A percentile compares a stretch with the other conserved stretches of the same genome.
phyloP scores from a whole-genome alignment of 2,113 vertebrate species.

The Catharus minimus region DNA sequence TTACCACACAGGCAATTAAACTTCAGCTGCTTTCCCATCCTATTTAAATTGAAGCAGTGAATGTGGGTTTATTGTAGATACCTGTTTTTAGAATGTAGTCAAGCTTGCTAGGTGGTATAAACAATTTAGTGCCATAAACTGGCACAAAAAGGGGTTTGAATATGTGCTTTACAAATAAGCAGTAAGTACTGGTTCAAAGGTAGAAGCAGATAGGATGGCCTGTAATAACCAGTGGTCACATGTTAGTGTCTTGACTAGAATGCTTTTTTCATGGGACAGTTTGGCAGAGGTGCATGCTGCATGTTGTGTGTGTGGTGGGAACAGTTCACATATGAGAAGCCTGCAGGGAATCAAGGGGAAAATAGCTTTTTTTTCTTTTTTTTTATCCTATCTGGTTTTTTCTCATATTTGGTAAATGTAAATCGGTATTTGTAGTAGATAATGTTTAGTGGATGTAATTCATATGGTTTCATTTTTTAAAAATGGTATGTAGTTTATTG shows the following conservation, averaged over 20 bases:
- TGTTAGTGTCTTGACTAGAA: neutral
- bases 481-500: neutral
- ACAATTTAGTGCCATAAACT: neutral
- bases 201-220: neutral
- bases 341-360: neutral
- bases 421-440: neutral
- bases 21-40: neutral
- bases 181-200: neutral
- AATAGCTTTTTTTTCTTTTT: neutral
- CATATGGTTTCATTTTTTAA: neutral
- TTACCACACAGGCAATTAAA: neutral
- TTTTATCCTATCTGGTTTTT: neutral
- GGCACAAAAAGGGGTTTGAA: neutral
- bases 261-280: neutral
- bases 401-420: neutral
- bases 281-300: neutral
- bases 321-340: neutral
- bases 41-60: neutral
- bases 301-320: accelerated
- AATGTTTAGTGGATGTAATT: neutral
- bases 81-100: neutral
- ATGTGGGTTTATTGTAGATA: neutral
- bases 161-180: neutral
- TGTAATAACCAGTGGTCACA: neutral
- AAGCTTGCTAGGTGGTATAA: neutral